These are phyloP conservation scores for Pteruthius melanotis DNA, from an alignment of 2,113 vertebrate species.

Conservation along the genomic window DNA sequence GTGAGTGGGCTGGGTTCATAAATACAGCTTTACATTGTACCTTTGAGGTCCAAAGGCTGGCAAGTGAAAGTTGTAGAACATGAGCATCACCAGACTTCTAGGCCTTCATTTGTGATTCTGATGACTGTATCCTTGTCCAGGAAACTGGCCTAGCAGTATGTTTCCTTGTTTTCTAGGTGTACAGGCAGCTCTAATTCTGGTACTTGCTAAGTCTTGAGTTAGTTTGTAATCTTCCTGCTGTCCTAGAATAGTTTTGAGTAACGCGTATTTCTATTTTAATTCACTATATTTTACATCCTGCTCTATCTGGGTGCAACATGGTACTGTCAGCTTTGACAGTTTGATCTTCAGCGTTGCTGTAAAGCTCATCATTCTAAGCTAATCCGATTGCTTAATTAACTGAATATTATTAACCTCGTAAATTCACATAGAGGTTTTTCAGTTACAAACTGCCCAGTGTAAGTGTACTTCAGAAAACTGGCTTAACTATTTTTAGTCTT, in stretches of 20 bases:
- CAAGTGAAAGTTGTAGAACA: not conserved
- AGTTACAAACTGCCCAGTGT: not conserved
- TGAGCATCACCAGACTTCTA: not conserved
- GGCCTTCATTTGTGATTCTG: not conserved
- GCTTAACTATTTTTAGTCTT: not conserved
- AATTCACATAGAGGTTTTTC: not conserved
- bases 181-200: not conserved
- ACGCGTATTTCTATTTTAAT: not conserved
- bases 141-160: not conserved
- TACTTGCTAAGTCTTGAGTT: not conserved
- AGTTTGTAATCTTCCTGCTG: not conserved
- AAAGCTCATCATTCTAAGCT: not conserved
- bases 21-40: not conserved
- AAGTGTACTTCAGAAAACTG: not conserved
- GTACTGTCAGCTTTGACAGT: not conserved
- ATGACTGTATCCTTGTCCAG: not conserved
- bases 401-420: not conserved
- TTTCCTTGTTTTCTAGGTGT: not conserved
- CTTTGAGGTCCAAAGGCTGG: not conserved
- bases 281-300: not conserved
- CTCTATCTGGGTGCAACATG: not conserved
- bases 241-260: not conserved
- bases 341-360: not conserved
- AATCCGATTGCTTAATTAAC: not conserved
- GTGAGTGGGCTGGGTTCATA: not conserved